Evolutionary conservation across 2,888 invertebrate genomes (phyloP), one percentile per base, ranked within the genome.

Genomic region (Pyrocoelia pectoralis): DNA sequence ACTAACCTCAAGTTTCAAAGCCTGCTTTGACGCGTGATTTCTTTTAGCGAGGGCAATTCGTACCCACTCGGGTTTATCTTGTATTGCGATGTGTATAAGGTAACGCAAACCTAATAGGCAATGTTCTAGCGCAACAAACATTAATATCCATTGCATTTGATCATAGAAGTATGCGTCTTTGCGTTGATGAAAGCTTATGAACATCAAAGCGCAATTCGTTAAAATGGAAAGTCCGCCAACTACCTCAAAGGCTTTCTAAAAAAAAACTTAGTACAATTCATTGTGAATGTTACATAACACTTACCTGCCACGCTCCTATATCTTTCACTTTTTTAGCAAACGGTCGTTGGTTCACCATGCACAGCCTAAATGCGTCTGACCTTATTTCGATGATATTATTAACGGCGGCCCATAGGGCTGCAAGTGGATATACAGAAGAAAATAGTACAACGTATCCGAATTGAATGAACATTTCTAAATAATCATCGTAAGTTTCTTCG

Each of bases 381-480:
- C 90, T 84, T 52, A 91, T 88, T 79, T 91, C 92, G 29, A 90
- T 81, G n/a, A 91, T 75, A 78, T 92, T 92, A 80, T 91, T 92
- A 52, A 89, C 75, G 1, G 91, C 82, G 0, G 91, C 91, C 83
- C 89, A 91, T 66, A 92, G 83, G 0, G 91, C 89, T 0, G 92
- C 91, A 70, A 90, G 83, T 0, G 92, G 92, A 72, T 90, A 92
- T 5, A 90, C 90, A 0, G 91, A 88, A 1, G 91, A 90, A 79
- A 92, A 92, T 13, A 92, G 82, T 67, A 90, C 89, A 2, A 91
- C 91, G 79, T 90, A 92, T 49, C 92, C 92, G 75, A 91, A 92
- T 80, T 92, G 92, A 52, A 91, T 87, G 78, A 89, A 92, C 79
- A 92, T 84, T 80, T 92, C 92, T 70, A 92, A 80, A 77, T 91